phyloP scores from a whole-genome alignment of 2,888 invertebrate genomes.

The Acheta domesticus region DNA sequence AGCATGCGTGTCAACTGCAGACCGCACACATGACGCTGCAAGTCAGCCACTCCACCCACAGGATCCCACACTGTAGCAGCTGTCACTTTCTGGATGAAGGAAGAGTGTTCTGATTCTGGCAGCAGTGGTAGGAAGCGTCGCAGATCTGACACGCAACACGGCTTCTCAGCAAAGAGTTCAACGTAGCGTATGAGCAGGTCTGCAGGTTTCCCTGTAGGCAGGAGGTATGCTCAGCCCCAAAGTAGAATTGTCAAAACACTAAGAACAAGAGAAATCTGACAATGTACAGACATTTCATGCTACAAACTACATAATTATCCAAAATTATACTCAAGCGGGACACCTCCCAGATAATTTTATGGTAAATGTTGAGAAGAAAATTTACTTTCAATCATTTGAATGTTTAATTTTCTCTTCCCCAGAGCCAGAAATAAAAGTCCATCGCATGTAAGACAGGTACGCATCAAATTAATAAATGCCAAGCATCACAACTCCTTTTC shows the following conservation, averaged over 20 bases:
- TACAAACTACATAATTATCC: too few species aligned
- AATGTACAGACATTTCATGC: neutral
- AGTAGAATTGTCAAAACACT: too few species aligned
- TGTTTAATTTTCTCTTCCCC: too few species aligned
- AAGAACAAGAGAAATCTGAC: neutral
- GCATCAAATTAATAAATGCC: too few species aligned
- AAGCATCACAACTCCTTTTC: too few species aligned
- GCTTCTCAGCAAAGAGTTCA: constrained; percentile 76
- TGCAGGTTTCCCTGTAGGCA: constrained; percentile 55
- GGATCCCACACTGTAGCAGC: neutral
- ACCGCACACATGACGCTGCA: constrained; percentile 79
- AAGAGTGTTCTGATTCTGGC: constrained; percentile 54
- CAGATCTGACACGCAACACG: constrained; percentile 82
- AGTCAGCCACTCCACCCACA: constrained; percentile 52
- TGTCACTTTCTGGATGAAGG: constrained; percentile 30
- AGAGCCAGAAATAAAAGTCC: too few species aligned
- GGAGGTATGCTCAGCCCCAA: too few species aligned
- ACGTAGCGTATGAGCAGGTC: constrained; percentile 77
- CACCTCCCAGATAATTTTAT: too few species aligned
- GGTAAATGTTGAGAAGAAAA: too few species aligned
- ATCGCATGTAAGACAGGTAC: too few species aligned
- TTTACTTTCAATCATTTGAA: too few species aligned
- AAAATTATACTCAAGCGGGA: too few species aligned
- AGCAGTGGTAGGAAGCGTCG: constrained; percentile 69
- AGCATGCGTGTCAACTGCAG: constrained; percentile 71